Percentiles rank a stretch among this genome's conserved stretches.
phyloP scores from a whole-genome alignment of 2,797 vertebrate species.

The Fringilla coelebs region DNA sequence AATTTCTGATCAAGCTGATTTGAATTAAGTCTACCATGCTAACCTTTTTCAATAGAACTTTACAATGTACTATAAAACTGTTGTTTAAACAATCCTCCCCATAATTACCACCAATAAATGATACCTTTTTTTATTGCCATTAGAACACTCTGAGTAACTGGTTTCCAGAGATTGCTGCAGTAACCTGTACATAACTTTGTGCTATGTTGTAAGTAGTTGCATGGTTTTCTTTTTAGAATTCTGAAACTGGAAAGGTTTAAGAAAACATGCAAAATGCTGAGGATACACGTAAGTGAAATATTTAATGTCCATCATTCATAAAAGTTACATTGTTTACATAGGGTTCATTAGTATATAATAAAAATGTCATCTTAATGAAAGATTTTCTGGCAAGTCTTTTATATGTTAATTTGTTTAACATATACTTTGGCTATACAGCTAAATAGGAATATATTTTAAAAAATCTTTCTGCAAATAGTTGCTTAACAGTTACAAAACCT shows the following conservation, averaged over 20 bases:
- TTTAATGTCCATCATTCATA: constrained; percentile 80
- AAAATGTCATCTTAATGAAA: constrained; percentile 78
- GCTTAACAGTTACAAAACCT: constrained; percentile 71
- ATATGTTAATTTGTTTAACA: constrained; percentile 77
- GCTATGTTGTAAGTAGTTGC: neutral
- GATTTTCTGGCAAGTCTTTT: constrained; percentile 75
- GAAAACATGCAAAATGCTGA: constrained; percentile 78
- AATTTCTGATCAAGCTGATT: constrained; percentile 55
- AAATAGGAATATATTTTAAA: constrained; percentile 66
- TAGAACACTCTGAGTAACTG: constrained; percentile 17
- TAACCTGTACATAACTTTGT: constrained; percentile 22
- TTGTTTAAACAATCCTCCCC: constrained; percentile 60
- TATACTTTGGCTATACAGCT: constrained; percentile 79
- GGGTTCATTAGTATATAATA: constrained; percentile 79
- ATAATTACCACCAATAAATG: constrained; percentile 57
- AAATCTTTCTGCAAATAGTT: constrained; percentile 73
- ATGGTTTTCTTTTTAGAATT: constrained; percentile 40
- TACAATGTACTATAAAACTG: constrained; percentile 47
- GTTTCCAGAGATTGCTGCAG: constrained; percentile 33
- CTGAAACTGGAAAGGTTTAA: constrained; percentile 65
- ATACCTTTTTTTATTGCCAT: constrained; percentile 64
- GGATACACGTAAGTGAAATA: constrained; percentile 75
- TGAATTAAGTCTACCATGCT: constrained; percentile 23
- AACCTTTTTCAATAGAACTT: constrained; percentile 54
- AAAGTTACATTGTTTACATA: constrained; percentile 81